Conservation (phyloP, 1,140 invertebrate genomes). For the Galleria mellonella region DNA sequence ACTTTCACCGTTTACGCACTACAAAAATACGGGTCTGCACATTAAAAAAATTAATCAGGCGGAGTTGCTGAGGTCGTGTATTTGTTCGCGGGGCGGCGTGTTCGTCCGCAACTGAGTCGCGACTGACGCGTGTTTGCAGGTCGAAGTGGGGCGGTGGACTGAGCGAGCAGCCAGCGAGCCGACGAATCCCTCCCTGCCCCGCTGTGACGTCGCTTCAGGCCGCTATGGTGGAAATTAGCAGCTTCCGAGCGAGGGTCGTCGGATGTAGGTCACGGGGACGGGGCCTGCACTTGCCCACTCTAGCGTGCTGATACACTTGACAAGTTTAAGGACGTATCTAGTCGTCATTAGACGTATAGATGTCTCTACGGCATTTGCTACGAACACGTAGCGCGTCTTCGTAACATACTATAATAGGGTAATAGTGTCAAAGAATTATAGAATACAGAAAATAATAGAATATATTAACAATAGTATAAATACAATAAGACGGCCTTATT, state of each 20-base stretch:
- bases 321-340: constrained; percentile 70
- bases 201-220: constrained; percentile 46
- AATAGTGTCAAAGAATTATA: no score
- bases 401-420: no score
- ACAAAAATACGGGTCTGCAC: constrained; percentile 44
- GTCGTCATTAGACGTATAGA: constrained; percentile 39
- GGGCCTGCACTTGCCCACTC: constrained; percentile 65
- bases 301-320: constrained; percentile 62
- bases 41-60: constrained; percentile 34
- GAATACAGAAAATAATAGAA: no score
- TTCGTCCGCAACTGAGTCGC: constrained; percentile 11
- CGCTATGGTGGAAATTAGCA: constrained; percentile 68
- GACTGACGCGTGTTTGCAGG: constrained; percentile 33
- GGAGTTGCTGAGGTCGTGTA: constrained; percentile 24
- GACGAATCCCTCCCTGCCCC: constrained; percentile 36
- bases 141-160: constrained; percentile 49
- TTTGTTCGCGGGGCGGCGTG: constrained; percentile 25
- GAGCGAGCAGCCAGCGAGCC: constrained; percentile 43
- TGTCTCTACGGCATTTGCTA: constrained; percentile 13
- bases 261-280: constrained; percentile 72
- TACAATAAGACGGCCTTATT: no score
- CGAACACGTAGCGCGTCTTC: constrained; percentile 6
- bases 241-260: constrained; percentile 69
- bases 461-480: no score
- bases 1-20: constrained; percentile 42